These are phyloP conservation scores for Drosophila leontia DNA, from an alignment of 1,140 invertebrate species.

Conservation along the genomic window DNA sequence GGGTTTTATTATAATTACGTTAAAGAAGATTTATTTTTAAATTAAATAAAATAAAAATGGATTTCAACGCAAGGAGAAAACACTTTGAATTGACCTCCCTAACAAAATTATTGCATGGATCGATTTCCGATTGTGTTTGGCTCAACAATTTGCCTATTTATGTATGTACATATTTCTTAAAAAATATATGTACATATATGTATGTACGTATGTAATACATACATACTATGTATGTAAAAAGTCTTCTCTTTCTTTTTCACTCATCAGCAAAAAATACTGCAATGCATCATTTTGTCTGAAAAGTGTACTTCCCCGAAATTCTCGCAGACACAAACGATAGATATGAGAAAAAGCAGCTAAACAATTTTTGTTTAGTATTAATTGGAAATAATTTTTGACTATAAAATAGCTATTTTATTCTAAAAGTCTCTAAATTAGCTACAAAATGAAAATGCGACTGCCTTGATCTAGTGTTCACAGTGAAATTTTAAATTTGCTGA, in stretches of 20 bases:
- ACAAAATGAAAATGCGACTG: background rate
- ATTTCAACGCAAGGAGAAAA: constrained; percentile 3
- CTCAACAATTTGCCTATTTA: background rate
- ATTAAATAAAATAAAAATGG: background rate
- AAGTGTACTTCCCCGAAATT: too few species aligned
- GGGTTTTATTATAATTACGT: background rate
- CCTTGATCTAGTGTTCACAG: background rate
- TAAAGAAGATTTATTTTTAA: background rate
- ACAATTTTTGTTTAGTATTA: too few species aligned
- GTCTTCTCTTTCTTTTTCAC: background rate
- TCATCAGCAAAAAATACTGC: too few species aligned
- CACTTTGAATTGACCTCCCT: constrained; percentile 28
- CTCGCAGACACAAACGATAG: too few species aligned
- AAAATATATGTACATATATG: too few species aligned
- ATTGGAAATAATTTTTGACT: too few species aligned
- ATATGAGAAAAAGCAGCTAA: too few species aligned
- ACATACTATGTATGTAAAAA: too few species aligned
- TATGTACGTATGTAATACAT: background rate
- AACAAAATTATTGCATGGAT: constrained; percentile 36
- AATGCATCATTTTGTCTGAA: too few species aligned
- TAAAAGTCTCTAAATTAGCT: background rate
- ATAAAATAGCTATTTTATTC: background rate
- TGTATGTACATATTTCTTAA: background rate
- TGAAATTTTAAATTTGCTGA: background rate
- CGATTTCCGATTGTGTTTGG: constrained; percentile 30